These are phyloP conservation scores for Nemotelus pantherinus DNA, from an alignment of 2,888 invertebrate species.

Conservation along the genomic window DNA sequence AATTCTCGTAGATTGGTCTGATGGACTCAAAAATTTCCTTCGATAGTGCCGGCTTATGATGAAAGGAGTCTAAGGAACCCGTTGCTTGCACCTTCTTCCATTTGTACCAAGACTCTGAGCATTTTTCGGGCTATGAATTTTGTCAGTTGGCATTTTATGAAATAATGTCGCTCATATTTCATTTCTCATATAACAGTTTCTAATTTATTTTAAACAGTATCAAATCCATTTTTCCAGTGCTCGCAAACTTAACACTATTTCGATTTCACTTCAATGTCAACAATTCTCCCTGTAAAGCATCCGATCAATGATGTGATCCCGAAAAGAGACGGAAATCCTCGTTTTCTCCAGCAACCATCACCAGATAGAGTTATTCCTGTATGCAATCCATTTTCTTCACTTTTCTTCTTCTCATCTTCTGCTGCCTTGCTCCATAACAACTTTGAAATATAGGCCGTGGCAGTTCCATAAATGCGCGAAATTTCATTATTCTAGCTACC, in stretches of 20 bases:
- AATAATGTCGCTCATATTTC: slow-evolving; percentile 43
- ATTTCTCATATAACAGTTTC: slow-evolving; percentile 1
- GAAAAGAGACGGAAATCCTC: slow-evolving; percentile 10
- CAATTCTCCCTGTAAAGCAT: slow-evolving; percentile 2
- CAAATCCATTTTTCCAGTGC: neutral
- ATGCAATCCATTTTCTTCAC: neutral
- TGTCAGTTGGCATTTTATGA: neutral
- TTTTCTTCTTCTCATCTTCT: neutral
- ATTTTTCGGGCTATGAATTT: neutral
- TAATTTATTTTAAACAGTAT: too few species aligned
- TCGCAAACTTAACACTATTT: neutral
- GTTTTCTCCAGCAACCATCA: neutral
- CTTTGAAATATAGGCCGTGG: slow-evolving; percentile 13
- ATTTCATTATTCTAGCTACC: slow-evolving; percentile 12
- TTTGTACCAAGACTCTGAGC: slow-evolving; percentile 21
- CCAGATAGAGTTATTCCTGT: neutral
- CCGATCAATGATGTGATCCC: slow-evolving; percentile 10
- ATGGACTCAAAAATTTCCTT: neutral
- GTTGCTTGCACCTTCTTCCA: neutral
- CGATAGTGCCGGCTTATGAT: slow-evolving; percentile 3
- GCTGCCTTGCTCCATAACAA: slow-evolving; percentile 5
- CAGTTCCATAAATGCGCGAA: neutral
- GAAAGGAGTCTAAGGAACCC: neutral
- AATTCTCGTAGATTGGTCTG: neutral
- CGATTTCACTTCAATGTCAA: slow-evolving; percentile 15